Conservation (phyloP, 2,888 invertebrate species). For the Acleris laterana region DNA sequence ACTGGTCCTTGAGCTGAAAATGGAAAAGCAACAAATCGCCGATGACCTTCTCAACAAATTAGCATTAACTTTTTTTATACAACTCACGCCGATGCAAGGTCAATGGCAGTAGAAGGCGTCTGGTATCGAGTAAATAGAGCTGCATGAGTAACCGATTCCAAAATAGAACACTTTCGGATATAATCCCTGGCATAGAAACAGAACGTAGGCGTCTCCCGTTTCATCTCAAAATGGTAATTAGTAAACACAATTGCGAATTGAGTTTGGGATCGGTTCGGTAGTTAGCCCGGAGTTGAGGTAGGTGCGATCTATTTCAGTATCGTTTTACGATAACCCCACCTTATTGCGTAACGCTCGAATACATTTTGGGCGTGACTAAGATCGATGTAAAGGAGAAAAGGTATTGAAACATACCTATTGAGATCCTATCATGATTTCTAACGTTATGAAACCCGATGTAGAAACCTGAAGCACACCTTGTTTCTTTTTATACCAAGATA, state of each 20-base stretch:
- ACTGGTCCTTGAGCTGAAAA: slow-evolving; percentile 13
- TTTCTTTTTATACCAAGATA: not conserved
- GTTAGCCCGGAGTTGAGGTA: slow-evolving; percentile 14
- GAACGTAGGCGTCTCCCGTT: slow-evolving; percentile 15
- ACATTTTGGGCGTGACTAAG: slow-evolving; percentile 19
- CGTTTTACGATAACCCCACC: slow-evolving; percentile 22
- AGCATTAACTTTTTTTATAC: slow-evolving; percentile 57
- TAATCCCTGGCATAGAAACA: slow-evolving; percentile 55
- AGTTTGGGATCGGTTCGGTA: slow-evolving; percentile 21
- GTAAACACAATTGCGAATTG: slow-evolving; percentile 14
- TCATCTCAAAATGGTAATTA: slow-evolving; percentile 27
- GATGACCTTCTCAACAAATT: slow-evolving; percentile 54
- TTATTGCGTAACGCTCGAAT: slow-evolving; percentile 25
- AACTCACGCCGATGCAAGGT: slow-evolving; percentile 68
- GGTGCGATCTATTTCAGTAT: slow-evolving; percentile 28
- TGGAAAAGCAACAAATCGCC: slow-evolving; percentile 42
- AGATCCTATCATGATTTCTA: not conserved
- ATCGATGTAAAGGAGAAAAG: slow-evolving; percentile 11
- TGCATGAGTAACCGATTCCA: slow-evolving; percentile 69
- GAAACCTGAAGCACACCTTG: not conserved
- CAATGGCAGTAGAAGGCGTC: slow-evolving; percentile 76
- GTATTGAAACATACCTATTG: too few relatives aligned
- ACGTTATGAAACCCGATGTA: not conserved
- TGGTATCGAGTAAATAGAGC: slow-evolving; percentile 73
- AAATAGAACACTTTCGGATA: slow-evolving; percentile 77